phyloP scores from a whole-genome alignment of 2,888 invertebrate species.

The Eupithecia tripunctaria region DNA sequence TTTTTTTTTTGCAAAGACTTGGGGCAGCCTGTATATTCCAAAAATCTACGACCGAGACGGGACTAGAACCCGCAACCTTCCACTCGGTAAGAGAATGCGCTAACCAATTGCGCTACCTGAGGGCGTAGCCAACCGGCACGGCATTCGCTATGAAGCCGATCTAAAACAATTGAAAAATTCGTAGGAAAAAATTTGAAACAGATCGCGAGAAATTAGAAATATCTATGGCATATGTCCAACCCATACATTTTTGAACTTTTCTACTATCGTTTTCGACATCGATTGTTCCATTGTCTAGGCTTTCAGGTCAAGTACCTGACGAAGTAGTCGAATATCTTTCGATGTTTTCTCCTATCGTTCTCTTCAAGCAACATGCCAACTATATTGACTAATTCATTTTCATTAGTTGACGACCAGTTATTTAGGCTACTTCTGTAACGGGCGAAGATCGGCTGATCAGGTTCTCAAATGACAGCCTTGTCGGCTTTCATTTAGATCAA shows the following conservation, averaged over 20 bases:
- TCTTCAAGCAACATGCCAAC: slow-evolving; percentile 3
- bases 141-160: too few relatives aligned
- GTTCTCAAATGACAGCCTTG: slow-evolving; percentile 54
- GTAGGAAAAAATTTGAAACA: too few relatives aligned
- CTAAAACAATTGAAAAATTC: too few relatives aligned
- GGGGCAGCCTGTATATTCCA: too few relatives aligned
- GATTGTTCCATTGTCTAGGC: too few relatives aligned
- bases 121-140: too few relatives aligned
- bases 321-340: not conserved
- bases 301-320: not conserved
- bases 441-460: slow-evolving; percentile 50
- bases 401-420: slow-evolving; percentile 33
- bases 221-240: too few relatives aligned
- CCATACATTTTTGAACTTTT: too few relatives aligned
- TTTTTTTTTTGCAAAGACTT: too few relatives aligned
- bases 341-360: not conserved
- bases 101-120: too few relatives aligned
- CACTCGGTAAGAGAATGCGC: not conserved
- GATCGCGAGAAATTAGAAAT: too few relatives aligned
- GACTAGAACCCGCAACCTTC: not conserved
- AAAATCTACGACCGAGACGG: not conserved
- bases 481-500: slow-evolving; percentile 38
- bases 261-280: too few relatives aligned
- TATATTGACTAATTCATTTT: slow-evolving; percentile 27
- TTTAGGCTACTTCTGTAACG: slow-evolving; percentile 47